Base-by-base conservation (phyloP, 2,888 invertebrate genomes). In the Latrodectus elegans region DNA sequence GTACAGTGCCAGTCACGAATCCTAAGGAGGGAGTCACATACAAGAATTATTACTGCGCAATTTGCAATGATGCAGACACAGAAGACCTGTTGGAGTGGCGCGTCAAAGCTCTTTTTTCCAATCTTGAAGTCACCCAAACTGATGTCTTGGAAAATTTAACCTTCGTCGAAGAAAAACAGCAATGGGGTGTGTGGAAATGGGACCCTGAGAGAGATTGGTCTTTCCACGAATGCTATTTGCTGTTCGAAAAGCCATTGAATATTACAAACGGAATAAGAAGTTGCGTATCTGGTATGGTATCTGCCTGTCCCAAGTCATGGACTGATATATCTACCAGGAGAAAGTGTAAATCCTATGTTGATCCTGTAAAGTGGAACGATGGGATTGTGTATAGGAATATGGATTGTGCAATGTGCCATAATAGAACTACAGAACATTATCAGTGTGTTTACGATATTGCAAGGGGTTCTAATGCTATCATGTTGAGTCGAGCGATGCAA, bases 101-200 rank as follows among this genome's bases (percentile, higher is more conserved):
- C 8, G 79, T 77, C 14, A 86, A 81, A 22, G 67, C 86, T 10
- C 17, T 86, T 38, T 86, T 81, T 22, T n/a, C 14, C 0, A 76
- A 76, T 8, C n/a, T 10, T 6, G 22, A 53, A 0, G 67, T 86
- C 1, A 67, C 53, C 0, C 76, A 71, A 11, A 55, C 49, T 12
- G 86, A 86, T 26, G 67, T 86, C 9, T 51, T 81, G 22, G 67
- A 72, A 10, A 86, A 86, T 17, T 52, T 86, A 8, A 86, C 86
- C 2, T 86, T 76, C 22, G 53, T 86, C 4, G 86, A 86, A 53
- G 76, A 77, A 11, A 67, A n/a, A 10, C 72, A 51, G 26, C 86
- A 86, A 60, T 86, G 86, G 81, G 81, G 86, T n/a, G 86, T 86
- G 6, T 86, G 86, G 86, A 81, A 81, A n/a, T 22, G 10, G 15